Base-by-base conservation (phyloP, 2,113 vertebrate species). In the Halichoeres trimaculatus region DNA sequence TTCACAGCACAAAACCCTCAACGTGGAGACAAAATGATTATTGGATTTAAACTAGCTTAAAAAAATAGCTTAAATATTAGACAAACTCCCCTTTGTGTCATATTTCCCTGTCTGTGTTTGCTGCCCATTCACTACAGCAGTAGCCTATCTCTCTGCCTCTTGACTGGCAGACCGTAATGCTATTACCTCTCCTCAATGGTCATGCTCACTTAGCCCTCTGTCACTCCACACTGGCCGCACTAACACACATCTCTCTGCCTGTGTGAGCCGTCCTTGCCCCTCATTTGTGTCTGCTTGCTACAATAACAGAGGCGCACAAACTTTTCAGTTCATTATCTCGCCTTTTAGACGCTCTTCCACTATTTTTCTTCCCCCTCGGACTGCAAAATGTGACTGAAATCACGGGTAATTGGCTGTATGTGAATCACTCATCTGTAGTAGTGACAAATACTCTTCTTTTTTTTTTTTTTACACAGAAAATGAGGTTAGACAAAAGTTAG, bases 121-220 rank as follows among this genome's bases (percentile, higher is more conserved):
- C 40, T 60, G 47, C 66, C 63, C 74, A 67, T 70, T 78, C 70
- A 82, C 61, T 56, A 60, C 75, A 84, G 78, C 83, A 79, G 80
- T 47, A 66, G 70, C 78, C 74, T 51, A 73, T 83, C 80, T 78
- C 72, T 22, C 40, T 22, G 67, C 63, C 66, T 85, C 69, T 34
- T 86, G 89, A 85, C 84, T 88, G 83, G 81, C 83, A 88, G 87
- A 88, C 69, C 67, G 19, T 89, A 88, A 91, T 86, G 85, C 80
- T 69, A 87, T 88, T 87, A 83, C 83, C 83, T 83, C 89, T 78
- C 81, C 90, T 85, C 81, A 17, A 74, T 71, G 88, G 89, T 88
- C 90, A 90, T 82, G 85, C 89, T 88, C 87, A 89, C 83, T 91
- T 89, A 90, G 83, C 83, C 85, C 82, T 68, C 78, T 85, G 84